Base-by-base conservation (phyloP, 2,797 vertebrate species). In the Trachurus trachurus region DNA sequence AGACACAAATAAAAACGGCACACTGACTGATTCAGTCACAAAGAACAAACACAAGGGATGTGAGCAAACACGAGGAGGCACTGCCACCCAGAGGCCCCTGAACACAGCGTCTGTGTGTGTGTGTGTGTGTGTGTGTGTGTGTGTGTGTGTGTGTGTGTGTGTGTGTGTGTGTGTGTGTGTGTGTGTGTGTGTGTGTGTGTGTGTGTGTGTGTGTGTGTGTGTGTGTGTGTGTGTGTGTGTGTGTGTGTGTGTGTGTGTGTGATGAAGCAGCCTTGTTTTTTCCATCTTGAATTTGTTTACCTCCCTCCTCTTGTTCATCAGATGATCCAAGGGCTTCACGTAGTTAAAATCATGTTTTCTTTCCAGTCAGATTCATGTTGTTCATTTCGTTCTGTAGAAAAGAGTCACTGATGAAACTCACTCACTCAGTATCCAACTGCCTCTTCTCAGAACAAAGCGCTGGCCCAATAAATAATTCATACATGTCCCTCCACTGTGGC, bases 381-480 rank as follows among this genome's bases (percentile, higher is more conserved):
- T 22, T 74, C 2, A 5, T 31, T 29, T 63, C 47, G 16, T 39
- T 53, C 34, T 1, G 6, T 49, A 21, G 42, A 56, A 21, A 50
- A 44, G 12, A 40, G 8, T 52, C 58, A 59, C 65, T 21, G 60
- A 11, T 52, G 69, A 60, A 40, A 65, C 22, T 4, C 13, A 13
- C 42, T 44, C 40, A 42, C 11, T 40, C 53, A 47, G 4, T 11
- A 4, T 70, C 2, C 4, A 31, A 19, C 5, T 19, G 22, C 60
- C 45, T 66, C 61, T 12, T 31, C 66, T 64, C 44, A 44, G 53
- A 44, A 22, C 44, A 15, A 4, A 77, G 60, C 15, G 1, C 26
- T n/a, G 19, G 19, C 31, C 2, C 5, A n/a, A 64, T 69, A 21
- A 63, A 69, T 69, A 6, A 74, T 65, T 53, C 22, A 53, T 26